phyloP scores from a whole-genome alignment of 2,888 invertebrate genomes.

The Ophion slaviceki region DNA sequence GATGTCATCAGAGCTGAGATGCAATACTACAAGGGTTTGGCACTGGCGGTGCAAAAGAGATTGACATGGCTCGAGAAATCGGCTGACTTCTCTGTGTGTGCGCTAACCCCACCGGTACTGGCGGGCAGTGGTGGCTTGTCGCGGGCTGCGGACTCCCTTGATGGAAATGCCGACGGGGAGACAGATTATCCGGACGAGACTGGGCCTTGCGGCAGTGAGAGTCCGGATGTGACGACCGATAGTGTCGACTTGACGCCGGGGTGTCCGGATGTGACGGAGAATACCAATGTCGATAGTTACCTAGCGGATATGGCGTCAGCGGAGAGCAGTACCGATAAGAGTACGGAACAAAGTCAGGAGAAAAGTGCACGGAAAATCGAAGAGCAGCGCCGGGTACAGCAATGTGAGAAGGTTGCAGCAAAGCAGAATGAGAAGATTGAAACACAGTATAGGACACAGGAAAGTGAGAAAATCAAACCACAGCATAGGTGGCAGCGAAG shows the following conservation, averaged over 20 bases:
- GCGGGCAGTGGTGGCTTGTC: slow-evolving; percentile 18
- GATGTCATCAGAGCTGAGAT: slow-evolving; percentile 87
- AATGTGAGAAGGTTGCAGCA: neutral
- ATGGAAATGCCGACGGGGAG: neutral
- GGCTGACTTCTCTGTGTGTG: neutral
- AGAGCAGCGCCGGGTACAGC: neutral
- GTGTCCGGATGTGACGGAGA: slow-evolving; percentile 57
- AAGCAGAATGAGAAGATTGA: neutral
- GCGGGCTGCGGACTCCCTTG: slow-evolving; percentile 1
- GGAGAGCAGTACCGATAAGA: slow-evolving; percentile 63
- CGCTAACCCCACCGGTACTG: neutral
- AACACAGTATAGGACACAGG: neutral
- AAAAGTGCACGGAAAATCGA: neutral
- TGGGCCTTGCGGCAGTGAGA: neutral
- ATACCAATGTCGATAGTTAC: slow-evolving; percentile 74
- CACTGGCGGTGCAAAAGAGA: slow-evolving; percentile 87
- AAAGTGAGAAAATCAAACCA: neutral
- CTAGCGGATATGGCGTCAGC: slow-evolving; percentile 70
- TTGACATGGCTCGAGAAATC: slow-evolving; percentile 79
- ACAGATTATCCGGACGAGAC: neutral
- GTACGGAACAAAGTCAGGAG: slow-evolving; percentile 30
- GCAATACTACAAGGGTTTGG: slow-evolving; percentile 88
- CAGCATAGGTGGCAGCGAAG: too few relatives aligned
- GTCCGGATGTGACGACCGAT: neutral
- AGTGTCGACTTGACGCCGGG: neutral